Conservation (phyloP, 2,797 vertebrate genomes). For the Chlorospingus semifuscus region DNA sequence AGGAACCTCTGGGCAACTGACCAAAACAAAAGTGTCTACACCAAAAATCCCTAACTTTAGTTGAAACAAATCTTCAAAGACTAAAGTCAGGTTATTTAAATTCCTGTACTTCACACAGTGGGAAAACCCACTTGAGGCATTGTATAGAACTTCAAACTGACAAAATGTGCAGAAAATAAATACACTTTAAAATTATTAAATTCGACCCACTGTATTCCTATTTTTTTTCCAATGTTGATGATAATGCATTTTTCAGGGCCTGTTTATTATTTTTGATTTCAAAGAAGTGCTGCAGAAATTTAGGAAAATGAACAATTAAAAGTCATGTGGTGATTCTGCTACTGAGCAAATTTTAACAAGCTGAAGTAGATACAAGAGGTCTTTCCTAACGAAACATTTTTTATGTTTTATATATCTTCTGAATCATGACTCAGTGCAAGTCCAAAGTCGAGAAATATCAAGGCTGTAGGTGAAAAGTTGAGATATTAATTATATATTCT, state of each 20-base stretch:
- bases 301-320: not conserved
- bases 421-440: not conserved
- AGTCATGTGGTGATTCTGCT: not conserved
- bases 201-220: not conserved
- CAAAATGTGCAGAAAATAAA: not conserved
- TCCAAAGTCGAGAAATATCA: not conserved
- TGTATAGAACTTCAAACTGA: not conserved
- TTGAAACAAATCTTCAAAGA: not conserved
- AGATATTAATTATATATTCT: not conserved
- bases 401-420: not conserved
- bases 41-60: not conserved
- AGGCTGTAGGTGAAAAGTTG: not conserved
- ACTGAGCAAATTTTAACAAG: not conserved
- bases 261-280: not conserved
- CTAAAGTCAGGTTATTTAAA: not conserved
- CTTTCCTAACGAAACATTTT: not conserved
- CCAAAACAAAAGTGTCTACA: not conserved
- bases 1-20: accelerated
- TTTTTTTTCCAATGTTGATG: not conserved
- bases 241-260: not conserved
- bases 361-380: not conserved
- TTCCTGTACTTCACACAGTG: not conserved
- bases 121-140: not conserved
- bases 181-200: not conserved
- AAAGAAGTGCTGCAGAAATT: not conserved